Percentiles rank a stretch among this genome's conserved stretches.
These are phyloP conservation scores for Balearica regulorum DNA, from an alignment of 2,797 vertebrate genomes.

Conservation along the genomic window DNA sequence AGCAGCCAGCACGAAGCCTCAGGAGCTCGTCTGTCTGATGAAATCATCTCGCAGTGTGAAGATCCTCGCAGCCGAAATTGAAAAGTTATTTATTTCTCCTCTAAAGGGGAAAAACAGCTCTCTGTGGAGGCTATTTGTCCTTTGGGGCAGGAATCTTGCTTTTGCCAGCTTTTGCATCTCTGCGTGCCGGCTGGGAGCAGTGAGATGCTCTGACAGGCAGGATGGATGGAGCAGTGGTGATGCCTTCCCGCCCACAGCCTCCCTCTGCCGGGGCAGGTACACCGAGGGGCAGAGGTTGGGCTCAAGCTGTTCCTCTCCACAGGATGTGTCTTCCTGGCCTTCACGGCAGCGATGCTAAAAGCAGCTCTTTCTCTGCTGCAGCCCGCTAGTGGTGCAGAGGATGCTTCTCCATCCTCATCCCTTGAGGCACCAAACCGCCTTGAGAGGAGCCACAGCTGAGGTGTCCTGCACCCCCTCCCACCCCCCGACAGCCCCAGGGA, in stretches of 20 bases:
- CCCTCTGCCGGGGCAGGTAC: not conserved
- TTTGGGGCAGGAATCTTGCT: not conserved
- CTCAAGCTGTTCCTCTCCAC: not conserved
- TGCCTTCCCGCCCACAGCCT: not conserved
- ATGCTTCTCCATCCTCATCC: not conserved
- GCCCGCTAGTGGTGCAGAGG: not conserved
- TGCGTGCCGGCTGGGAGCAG: fast-evolving
- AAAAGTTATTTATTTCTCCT: conserved; percentile 41
- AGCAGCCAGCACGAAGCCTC: not conserved
- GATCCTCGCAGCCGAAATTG: not conserved
- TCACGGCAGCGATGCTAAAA: fast-evolving
- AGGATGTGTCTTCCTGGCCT: fast-evolving
- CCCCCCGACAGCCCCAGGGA: fast-evolving
- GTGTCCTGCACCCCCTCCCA: not conserved
- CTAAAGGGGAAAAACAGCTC: not conserved
- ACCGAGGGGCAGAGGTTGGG: fast-evolving
- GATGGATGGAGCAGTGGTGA: not conserved
- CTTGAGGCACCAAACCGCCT: fast-evolving
- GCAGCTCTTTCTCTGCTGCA: not conserved
- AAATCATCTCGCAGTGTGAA: not conserved
- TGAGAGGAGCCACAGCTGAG: not conserved
- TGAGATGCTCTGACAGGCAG: not conserved
- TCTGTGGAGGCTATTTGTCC: not conserved
- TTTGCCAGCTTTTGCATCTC: not conserved
- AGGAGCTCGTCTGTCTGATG: not conserved